phyloP scores from a whole-genome alignment of 2,888 invertebrate genomes.

The Trachelus iudaicus region DNA sequence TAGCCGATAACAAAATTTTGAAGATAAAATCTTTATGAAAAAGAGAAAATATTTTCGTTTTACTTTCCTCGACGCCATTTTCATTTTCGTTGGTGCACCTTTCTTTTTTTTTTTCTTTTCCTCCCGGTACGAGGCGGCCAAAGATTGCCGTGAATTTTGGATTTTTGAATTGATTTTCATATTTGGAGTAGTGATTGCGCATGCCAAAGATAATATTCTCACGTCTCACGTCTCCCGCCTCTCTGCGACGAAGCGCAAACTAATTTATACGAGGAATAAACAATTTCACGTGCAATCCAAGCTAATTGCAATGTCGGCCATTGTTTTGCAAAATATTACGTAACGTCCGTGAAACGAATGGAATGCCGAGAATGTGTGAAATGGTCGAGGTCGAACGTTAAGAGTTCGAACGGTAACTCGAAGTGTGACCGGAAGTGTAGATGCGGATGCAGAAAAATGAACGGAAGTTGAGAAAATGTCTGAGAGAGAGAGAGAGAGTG shows the following conservation, averaged over 20 bases:
- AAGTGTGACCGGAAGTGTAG: neutral
- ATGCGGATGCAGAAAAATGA: neutral
- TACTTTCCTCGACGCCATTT: no score
- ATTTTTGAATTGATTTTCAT: constrained; percentile 62
- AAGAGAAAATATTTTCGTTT: neutral
- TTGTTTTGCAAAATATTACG: neutral
- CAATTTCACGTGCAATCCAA: constrained; percentile 26
- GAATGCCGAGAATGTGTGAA: neutral
- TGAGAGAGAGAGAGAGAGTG: neutral
- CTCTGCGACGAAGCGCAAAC: constrained; percentile 61
- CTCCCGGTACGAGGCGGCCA: neutral
- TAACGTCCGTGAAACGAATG: neutral
- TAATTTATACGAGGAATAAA: constrained; percentile 48
- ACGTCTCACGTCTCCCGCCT: constrained; percentile 65
- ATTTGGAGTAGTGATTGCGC: constrained; percentile 66
- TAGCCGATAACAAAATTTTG: neutral
- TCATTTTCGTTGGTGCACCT: neutral
- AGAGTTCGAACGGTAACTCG: neutral
- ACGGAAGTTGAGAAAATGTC: neutral
- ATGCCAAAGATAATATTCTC: constrained; percentile 58
- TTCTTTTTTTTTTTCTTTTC: neutral
- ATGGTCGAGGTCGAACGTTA: neutral
- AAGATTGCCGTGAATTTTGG: constrained; percentile 52
- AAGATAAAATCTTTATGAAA: neutral
- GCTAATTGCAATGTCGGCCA: neutral